Percentiles rank a stretch among this genome's conserved stretches.
Conservation (phyloP, 2,888 invertebrate genomes). For the Ormyrus labotus region DNA sequence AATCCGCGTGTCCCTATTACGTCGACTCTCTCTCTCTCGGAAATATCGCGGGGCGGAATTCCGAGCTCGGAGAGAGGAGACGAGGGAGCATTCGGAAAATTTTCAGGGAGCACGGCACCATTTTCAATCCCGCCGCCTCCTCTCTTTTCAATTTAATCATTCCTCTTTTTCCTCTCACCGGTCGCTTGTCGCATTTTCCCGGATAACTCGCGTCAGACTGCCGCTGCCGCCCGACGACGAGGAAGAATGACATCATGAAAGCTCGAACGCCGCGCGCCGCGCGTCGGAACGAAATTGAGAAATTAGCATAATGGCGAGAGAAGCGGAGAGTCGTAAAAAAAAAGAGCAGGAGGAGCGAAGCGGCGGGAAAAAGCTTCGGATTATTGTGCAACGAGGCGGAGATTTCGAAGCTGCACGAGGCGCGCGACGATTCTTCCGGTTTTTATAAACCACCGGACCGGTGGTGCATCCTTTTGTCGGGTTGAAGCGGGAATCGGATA, state of each 20-base stretch:
- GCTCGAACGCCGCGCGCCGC: constrained; percentile 42
- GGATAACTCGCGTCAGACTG: constrained; percentile 26
- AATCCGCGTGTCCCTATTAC: no score
- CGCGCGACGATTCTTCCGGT: neutral
- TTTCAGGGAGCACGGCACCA: no score
- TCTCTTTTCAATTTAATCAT: constrained; percentile 1
- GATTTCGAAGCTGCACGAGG: no score
- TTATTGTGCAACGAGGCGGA: constrained; percentile 21
- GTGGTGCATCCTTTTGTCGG: neutral
- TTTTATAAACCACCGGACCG: neutral
- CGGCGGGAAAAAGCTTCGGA: neutral
- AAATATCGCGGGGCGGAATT: no score
- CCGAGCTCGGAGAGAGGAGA: no score
- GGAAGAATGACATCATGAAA: constrained; percentile 53
- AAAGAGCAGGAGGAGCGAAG: neutral
- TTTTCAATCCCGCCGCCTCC: neutral
- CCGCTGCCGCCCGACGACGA: constrained; percentile 13
- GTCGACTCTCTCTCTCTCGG: no score
- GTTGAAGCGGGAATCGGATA: neutral
- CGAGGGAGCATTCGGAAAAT: no score
- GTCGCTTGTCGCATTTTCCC: constrained; percentile 29
- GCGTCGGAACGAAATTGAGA: constrained; percentile 48
- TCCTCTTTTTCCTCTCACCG: neutral
- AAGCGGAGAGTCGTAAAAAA: constrained; percentile 6
- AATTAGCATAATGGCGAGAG: constrained; percentile 48